Base-by-base conservation (phyloP, 2,888 invertebrate species). In the Steromphala cineraria region DNA sequence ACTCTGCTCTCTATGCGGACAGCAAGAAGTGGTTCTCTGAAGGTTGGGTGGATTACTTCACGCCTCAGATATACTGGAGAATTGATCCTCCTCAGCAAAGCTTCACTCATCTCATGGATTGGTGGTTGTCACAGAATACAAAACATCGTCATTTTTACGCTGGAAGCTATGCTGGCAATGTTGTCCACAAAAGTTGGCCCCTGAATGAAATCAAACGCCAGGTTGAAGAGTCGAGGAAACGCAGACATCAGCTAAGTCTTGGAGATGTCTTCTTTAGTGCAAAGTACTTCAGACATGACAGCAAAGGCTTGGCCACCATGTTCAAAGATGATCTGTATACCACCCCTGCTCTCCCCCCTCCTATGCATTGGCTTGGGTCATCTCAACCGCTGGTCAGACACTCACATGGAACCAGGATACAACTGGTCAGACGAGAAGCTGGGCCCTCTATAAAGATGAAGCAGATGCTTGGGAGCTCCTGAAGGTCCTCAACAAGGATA, bases 51-150 rank as follows among this genome's bases (percentile, higher is more conserved):
- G 92, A 92, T 78, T 91, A 90, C 81, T 71, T 92, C 7, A 80
- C 90, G 0, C 92, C 92, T 7, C 92, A 92, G 81, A 85, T 92
- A 5, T 92, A 92, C 86, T 92, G 92, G 92, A 36, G 81, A 76
- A 91, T 92, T 36, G 90, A 89, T 78, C 89, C 91, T 2, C 89
- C 90, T 0, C 87, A 86, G 28, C 92, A 92, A 83, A 92, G 91
- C 80, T 92, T 90, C 84, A 87, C 91, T 0, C 87, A 84, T 8
- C 83, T 92, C 7, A 82, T 91, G 5, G 88, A 91, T 77, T 92
- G 92, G 92, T 92, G 92, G 92, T 79, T 90, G 7, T 28, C 86
- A 15, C 89, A 91, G 78, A 90, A 91, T 78, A 52, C 84, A 0
- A 78, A 84, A 13, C 81, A 85, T 1, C 85, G 88, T 8, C 90